Evolutionary conservation across 2,113 vertebrate genomes (phyloP).

Genomic region (Oncorhynchus kisutch): DNA sequence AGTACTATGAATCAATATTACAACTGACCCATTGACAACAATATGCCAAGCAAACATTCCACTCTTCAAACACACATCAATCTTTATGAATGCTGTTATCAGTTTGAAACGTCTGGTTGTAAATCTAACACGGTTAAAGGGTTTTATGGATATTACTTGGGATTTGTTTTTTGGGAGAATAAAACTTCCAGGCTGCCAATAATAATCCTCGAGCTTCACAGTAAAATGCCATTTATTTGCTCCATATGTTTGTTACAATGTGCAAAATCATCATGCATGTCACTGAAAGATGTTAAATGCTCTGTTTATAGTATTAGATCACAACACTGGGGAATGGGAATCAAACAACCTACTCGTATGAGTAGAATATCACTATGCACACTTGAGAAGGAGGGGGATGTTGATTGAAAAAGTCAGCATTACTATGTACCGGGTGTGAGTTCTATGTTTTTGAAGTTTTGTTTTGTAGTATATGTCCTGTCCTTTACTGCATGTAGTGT

Average conservation of each 20-base stretch:
- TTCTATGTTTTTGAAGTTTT: too few relatives aligned
- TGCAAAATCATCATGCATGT: neutral
- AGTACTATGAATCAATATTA: too few relatives aligned
- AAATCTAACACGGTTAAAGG: neutral
- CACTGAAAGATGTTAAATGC: neutral
- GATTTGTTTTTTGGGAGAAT: neutral
- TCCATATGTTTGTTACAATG: conserved; percentile 14
- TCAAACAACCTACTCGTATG: too few relatives aligned
- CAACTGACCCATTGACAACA: too few relatives aligned
- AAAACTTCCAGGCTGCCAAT: neutral
- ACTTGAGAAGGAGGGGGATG: too few relatives aligned
- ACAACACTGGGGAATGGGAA: too few relatives aligned
- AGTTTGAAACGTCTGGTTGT: neutral
- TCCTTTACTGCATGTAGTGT: too few relatives aligned
- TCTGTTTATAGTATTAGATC: too few relatives aligned
- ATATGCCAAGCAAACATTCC: neutral
- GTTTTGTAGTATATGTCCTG: too few relatives aligned
- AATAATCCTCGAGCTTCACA: neutral
- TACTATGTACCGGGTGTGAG: too few relatives aligned
- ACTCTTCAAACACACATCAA: neutral
- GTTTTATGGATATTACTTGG: neutral
- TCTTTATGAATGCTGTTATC: conserved; percentile 5
- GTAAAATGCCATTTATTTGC: neutral
- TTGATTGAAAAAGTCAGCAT: too few relatives aligned
- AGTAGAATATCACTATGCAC: too few relatives aligned